These are phyloP conservation scores for Phasianus colchicus DNA, from an alignment of 2,113 vertebrate species.

Conservation along the genomic window DNA sequence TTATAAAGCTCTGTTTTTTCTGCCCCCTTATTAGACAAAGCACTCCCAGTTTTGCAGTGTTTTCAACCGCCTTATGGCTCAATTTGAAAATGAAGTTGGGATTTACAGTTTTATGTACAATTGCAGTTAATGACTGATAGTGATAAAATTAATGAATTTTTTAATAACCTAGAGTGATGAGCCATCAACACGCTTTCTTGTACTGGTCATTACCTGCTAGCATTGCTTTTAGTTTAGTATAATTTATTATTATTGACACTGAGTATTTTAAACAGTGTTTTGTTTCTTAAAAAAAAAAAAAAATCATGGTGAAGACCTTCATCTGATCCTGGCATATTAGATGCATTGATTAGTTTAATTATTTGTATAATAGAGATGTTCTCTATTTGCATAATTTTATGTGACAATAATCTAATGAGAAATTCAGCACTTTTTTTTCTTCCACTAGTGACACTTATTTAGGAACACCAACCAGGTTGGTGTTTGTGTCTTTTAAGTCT, in stretches of 20 bases:
- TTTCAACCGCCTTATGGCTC: neutral
- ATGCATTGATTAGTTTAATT: neutral
- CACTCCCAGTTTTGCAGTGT: neutral
- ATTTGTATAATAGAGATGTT: neutral
- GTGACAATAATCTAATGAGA: neutral
- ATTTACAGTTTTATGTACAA: neutral
- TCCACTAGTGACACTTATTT: neutral
- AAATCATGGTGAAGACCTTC: neutral
- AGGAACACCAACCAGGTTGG: neutral
- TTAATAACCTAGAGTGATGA: neutral
- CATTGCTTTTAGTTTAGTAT: neutral
- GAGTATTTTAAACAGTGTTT: neutral
- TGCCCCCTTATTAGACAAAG: neutral
- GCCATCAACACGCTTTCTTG: neutral
- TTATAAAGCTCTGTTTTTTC: neutral
- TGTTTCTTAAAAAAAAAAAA: neutral
- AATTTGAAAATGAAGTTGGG: neutral
- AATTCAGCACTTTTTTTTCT: slow-evolving; percentile 1
- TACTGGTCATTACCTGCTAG: neutral
- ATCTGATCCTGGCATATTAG: neutral
- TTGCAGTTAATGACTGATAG: neutral
- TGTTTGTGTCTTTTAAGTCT: neutral
- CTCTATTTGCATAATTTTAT: neutral
- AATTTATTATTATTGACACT: neutral
- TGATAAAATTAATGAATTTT: neutral